These are phyloP conservation scores for Electrophaes corylata DNA, from an alignment of 2,888 invertebrate genomes.

Conservation along the genomic window DNA sequence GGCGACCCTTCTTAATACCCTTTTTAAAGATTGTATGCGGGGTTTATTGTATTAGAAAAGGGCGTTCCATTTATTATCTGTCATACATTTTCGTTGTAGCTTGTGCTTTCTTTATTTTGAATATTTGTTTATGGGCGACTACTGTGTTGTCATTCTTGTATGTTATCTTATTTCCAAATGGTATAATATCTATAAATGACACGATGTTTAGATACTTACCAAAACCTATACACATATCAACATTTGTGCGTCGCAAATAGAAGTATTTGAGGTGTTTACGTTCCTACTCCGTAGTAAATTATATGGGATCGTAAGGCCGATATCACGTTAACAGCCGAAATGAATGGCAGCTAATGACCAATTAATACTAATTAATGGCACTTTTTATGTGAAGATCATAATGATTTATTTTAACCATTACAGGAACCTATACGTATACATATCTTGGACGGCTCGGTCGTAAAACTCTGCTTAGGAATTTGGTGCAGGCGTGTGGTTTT, in stretches of 20 bases:
- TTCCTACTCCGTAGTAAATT: neutral
- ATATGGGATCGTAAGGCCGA: slow-evolving; percentile 10
- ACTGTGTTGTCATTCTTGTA: too few relatives aligned
- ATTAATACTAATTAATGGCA: slow-evolving; percentile 24
- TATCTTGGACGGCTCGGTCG: neutral
- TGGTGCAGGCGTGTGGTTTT: neutral
- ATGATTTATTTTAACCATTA: slow-evolving; percentile 14
- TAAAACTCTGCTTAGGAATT: neutral
- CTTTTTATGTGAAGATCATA: slow-evolving; percentile 16
- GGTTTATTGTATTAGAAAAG: slow-evolving; percentile 15
- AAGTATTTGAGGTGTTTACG: slow-evolving; percentile 5
- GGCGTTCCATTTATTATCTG: slow-evolving; percentile 11
- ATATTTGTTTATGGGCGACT: neutral
- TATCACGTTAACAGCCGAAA: slow-evolving; percentile 17
- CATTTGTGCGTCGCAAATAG: neutral
- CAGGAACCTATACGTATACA: too few relatives aligned
- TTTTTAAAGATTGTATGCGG: slow-evolving; percentile 20
- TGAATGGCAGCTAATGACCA: slow-evolving; percentile 18
- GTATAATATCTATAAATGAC: too few relatives aligned
- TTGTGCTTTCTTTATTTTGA: neutral
- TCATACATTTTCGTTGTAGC: neutral
- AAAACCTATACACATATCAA: neutral
- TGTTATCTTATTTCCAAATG: too few relatives aligned
- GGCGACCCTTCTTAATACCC: slow-evolving; percentile 18
- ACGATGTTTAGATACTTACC: neutral